phyloP scores from a whole-genome alignment of 2,113 vertebrate genomes.

The Eudyptes chrysolophus region DNA sequence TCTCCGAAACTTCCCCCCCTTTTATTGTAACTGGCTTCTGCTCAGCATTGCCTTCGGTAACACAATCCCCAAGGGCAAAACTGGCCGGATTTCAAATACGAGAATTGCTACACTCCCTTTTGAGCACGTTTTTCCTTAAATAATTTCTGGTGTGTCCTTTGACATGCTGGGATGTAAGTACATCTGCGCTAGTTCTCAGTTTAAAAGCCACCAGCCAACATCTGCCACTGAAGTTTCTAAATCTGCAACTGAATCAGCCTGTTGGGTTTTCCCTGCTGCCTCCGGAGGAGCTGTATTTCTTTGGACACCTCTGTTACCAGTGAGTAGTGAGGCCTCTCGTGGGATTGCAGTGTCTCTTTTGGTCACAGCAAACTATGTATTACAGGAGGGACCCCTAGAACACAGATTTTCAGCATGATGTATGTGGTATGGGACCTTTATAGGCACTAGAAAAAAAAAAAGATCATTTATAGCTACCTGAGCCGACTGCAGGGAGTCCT shows the following conservation, averaged over 20 bases:
- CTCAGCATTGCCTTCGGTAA: neutral
- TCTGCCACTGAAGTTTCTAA: neutral
- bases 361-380: neutral
- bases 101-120: neutral
- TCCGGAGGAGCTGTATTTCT: neutral
- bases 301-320: neutral
- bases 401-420: fast-evolving
- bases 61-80: neutral
- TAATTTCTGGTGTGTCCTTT: fast-evolving
- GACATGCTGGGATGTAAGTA: neutral
- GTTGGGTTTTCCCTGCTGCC: neutral
- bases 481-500: neutral
- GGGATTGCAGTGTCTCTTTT: neutral
- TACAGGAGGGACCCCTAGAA: neutral
- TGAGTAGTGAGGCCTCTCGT: fast-evolving
- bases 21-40: neutral
- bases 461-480: neutral
- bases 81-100: neutral
- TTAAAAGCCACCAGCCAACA: neutral
- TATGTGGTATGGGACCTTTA: neutral
- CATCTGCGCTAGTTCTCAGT: neutral
- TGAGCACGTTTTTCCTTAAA: neutral
- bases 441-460: neutral
- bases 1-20: neutral
- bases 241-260: neutral